phyloP scores from a whole-genome alignment of 2,888 invertebrate species.

The Pedicia rivosa region DNA sequence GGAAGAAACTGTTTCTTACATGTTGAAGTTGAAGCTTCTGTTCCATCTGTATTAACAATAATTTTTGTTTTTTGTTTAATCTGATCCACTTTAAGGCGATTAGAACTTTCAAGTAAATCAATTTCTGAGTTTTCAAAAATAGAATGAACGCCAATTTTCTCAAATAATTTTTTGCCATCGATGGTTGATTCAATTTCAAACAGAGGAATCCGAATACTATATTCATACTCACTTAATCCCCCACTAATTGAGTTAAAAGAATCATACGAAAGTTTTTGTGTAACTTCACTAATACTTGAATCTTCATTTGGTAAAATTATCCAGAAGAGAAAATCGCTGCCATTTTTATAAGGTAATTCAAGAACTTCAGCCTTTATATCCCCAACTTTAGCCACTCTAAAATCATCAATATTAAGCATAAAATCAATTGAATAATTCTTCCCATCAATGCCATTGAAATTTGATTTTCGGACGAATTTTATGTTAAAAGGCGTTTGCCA shows the following conservation, averaged over 20 bases:
- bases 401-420: no score
- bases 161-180: not conserved
- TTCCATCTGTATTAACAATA: slow-evolving; percentile 2
- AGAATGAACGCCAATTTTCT: not conserved
- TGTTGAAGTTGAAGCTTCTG: not conserved
- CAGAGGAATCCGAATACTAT: not conserved
- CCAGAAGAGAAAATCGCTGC: no score
- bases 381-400: no score
- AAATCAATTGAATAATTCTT: not conserved
- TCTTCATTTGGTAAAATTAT: no score
- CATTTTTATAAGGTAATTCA: no score
- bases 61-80: slow-evolving; percentile 3
- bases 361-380: no score
- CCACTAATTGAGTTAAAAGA: no score
- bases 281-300: not conserved
- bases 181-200: slow-evolving; percentile 2
- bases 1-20: not conserved
- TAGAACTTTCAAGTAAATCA: not conserved
- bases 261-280: no score
- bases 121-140: not conserved
- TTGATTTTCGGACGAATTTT: not conserved
- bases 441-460: not conserved
- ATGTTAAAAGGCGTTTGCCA: not conserved
- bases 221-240: no score
- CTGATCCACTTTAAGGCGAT: not conserved